Conservation (phyloP, 2,113 vertebrate genomes). For the Urocynchramus pylzowi region DNA sequence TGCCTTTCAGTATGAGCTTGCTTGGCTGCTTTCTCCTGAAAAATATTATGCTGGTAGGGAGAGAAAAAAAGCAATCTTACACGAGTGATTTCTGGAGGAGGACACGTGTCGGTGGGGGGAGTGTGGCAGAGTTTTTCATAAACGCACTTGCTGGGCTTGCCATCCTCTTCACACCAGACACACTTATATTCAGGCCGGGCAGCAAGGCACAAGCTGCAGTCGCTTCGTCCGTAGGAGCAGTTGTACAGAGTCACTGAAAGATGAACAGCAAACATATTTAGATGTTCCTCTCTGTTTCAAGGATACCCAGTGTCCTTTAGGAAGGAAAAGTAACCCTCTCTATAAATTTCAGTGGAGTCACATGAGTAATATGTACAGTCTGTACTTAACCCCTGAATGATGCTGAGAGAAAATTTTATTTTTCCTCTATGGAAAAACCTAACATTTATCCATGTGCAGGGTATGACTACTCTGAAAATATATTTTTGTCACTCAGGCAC, state of each 20-base stretch:
- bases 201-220: slow-evolving; percentile 91
- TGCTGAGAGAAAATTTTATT: not conserved
- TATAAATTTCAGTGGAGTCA: not conserved
- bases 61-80: slow-evolving; percentile 73
- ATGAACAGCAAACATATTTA: not conserved
- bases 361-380: not conserved
- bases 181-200: slow-evolving; percentile 78
- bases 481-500: not conserved
- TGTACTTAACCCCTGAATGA: not conserved
- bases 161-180: slow-evolving; percentile 82
- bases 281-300: not conserved
- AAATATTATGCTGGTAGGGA: not conserved
- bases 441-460: not conserved
- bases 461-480: not conserved
- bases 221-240: slow-evolving; percentile 87
- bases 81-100: slow-evolving; percentile 80
- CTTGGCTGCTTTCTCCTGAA: not conserved
- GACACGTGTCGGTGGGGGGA: slow-evolving; percentile 69
- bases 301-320: not conserved
- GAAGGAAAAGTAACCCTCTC: not conserved
- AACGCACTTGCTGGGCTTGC: slow-evolving; percentile 72
- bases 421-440: not conserved
- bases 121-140: slow-evolving; percentile 74
- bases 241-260: slow-evolving; percentile 89
- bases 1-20: not conserved